These are phyloP conservation scores for Strigamia maritima DNA, from an alignment of 2,888 invertebrate species.

Conservation along the genomic window DNA sequence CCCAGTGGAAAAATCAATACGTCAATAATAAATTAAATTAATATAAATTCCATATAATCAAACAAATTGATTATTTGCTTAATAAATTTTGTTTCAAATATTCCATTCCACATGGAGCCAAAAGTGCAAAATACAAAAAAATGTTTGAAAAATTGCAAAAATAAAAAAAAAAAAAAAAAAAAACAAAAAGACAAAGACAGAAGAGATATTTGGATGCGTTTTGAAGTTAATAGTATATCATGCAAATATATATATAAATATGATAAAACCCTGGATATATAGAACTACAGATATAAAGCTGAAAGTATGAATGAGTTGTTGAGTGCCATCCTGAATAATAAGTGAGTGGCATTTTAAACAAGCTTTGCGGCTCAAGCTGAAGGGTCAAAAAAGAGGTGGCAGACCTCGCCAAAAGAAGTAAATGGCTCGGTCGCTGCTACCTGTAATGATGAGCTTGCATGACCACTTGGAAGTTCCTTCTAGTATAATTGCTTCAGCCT, in stretches of 20 bases:
- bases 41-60: too few species aligned
- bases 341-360: background rate
- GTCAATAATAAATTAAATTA: too few species aligned
- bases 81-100: background rate
- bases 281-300: too few species aligned
- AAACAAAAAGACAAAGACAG: too few species aligned
- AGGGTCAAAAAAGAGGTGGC: background rate
- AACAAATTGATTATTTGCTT: too few species aligned
- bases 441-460: slow-evolving; percentile 99
- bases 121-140: background rate
- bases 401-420: slow-evolving; percentile 22
- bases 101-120: background rate
- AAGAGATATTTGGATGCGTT: too few species aligned
- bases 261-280: background rate
- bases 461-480: slow-evolving; percentile 99
- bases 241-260: background rate
- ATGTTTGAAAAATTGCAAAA: background rate
- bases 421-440: slow-evolving; percentile 57
- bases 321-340: background rate
- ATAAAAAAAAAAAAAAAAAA: background rate
- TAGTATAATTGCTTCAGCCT: slow-evolving; percentile 95
- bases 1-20: slow-evolving; percentile 15
- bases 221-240: background rate
- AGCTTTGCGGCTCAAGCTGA: background rate
- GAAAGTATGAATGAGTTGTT: background rate